Percentiles rank a stretch among this genome's conserved stretches.
These are phyloP conservation scores for Gorsachius magnificus DNA, from an alignment of 2,797 vertebrate genomes.

Conservation along the genomic window DNA sequence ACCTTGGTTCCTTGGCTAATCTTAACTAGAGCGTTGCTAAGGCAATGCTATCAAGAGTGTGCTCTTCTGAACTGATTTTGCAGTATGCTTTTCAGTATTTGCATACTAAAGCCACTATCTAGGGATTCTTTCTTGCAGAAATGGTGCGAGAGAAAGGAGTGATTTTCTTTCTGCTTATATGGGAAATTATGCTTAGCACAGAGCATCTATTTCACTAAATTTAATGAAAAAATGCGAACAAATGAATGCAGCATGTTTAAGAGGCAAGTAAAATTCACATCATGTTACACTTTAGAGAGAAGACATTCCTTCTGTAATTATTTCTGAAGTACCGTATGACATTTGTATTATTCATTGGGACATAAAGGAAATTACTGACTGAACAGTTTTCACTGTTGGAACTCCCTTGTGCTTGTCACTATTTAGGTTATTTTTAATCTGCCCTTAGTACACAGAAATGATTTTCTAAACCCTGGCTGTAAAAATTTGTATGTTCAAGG, in stretches of 20 bases:
- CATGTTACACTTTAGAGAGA: neutral
- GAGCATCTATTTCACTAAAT: neutral
- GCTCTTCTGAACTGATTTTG: conserved; percentile 50
- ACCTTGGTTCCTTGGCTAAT: neutral
- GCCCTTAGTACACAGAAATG: neutral
- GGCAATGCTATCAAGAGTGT: conserved; percentile 40
- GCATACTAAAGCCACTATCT: conserved; percentile 34
- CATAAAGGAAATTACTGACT: conserved; percentile 30
- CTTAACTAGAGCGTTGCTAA: conserved; percentile 54
- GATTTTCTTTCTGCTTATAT: neutral
- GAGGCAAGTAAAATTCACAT: neutral
- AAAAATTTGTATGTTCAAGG: neutral
- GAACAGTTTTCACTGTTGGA: conserved; percentile 1
- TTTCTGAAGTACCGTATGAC: neutral
- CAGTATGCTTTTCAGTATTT: conserved; percentile 28
- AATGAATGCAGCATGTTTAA: conserved; percentile 7
- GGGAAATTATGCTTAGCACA: conserved; percentile 3
- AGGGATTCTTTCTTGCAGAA: conserved; percentile 5
- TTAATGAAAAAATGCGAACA: neutral
- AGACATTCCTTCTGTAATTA: conserved; percentile 14
- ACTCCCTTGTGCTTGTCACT: neutral
- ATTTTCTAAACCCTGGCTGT: neutral
- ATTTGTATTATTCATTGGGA: conserved; percentile 6
- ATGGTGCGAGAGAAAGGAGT: neutral
- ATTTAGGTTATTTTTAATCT: conserved; percentile 11